These are phyloP conservation scores for Takifugu bimaculatus DNA, from an alignment of 2,113 vertebrate species.

Conservation along the genomic window DNA sequence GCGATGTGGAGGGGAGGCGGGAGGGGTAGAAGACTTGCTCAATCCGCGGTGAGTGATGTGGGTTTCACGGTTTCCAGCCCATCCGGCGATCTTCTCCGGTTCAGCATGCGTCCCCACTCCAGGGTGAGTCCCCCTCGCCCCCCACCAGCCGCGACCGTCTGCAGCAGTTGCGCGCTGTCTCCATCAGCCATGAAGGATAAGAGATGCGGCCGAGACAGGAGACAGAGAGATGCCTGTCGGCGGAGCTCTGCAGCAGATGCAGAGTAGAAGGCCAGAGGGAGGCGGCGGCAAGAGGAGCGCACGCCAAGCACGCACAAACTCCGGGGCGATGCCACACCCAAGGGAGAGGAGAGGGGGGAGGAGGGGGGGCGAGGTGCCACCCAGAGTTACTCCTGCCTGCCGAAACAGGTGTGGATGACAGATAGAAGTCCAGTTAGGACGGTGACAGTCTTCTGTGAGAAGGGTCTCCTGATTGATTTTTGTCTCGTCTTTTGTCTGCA, in stretches of 20 bases:
- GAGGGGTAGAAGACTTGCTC: conserved; percentile 36
- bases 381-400: conserved; percentile 1
- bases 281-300: conserved; percentile 28
- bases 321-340: conserved; percentile 67
- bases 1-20: conserved; percentile 3
- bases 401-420: too few relatives aligned
- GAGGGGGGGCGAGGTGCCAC: conserved; percentile 30
- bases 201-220: conserved; percentile 11
- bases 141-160: conserved; percentile 8
- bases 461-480: too few relatives aligned
- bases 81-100: conserved; percentile 51
- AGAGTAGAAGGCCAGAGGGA: conserved; percentile 51
- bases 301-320: conserved; percentile 10
- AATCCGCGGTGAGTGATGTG: conserved; percentile 67
- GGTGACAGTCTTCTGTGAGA: too few relatives aligned
- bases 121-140: conserved; percentile 52
- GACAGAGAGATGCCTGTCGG: conserved; percentile 37
- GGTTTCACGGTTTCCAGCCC: conserved; percentile 61
- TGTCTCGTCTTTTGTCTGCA: too few relatives aligned
- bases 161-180: not conserved
- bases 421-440: too few relatives aligned
- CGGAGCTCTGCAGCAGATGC: conserved; percentile 68
- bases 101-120: conserved; percentile 50
- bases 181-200: not conserved
- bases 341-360: conserved; percentile 48